A percentile compares a stretch with the other conserved stretches of the same genome.
Conservation (phyloP, 1,140 invertebrate species). For the Delia radicum region DNA sequence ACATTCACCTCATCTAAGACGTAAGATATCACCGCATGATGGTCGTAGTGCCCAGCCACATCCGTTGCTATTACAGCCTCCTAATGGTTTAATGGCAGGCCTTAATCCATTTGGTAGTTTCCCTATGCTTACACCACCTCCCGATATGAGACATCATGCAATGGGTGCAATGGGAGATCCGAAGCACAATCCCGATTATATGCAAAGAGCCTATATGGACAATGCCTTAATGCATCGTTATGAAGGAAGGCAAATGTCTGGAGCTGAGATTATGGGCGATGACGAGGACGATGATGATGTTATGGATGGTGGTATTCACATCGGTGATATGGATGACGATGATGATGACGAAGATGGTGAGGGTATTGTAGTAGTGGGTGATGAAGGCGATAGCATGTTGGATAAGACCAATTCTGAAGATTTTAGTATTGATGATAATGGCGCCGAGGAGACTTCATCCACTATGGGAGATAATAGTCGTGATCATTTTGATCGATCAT, state of each 20-base stretch:
- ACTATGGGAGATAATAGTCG: conserved; percentile 45
- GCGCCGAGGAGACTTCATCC: conserved; percentile 42
- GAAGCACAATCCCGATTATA: conserved; percentile 65
- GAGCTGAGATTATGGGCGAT: conserved; percentile 50
- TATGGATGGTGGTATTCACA: conserved; percentile 59
- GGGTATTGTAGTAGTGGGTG: conserved; percentile 56
- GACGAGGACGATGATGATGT: conserved; percentile 50
- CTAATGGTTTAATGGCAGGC: conserved; percentile 65
- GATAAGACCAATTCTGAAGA: conserved; percentile 39
- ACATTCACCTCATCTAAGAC: conserved; percentile 88
- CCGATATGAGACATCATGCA: conserved; percentile 68
- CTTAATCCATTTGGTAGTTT: conserved; percentile 75
- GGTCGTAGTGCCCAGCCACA: conserved; percentile 84
- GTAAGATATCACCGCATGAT: conserved; percentile 92
- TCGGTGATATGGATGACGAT: conserved; percentile 57
- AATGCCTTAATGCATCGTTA: conserved; percentile 48
- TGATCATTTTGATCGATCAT: conserved; percentile 40
- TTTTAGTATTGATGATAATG: conserved; percentile 44
- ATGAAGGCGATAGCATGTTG: conserved; percentile 47
- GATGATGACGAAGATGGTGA: conserved; percentile 64
- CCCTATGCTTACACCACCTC: conserved; percentile 71
- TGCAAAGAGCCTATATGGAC: conserved; percentile 55
- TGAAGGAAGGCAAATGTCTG: conserved; percentile 40
- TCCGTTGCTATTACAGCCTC: conserved; percentile 73
- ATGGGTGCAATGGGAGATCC: conserved; percentile 64